A percentile compares a stretch with the other conserved stretches of the same genome.
Evolutionary conservation across 2,113 vertebrate species (phyloP).

Genomic region (Psilopsiagon aymara): DNA sequence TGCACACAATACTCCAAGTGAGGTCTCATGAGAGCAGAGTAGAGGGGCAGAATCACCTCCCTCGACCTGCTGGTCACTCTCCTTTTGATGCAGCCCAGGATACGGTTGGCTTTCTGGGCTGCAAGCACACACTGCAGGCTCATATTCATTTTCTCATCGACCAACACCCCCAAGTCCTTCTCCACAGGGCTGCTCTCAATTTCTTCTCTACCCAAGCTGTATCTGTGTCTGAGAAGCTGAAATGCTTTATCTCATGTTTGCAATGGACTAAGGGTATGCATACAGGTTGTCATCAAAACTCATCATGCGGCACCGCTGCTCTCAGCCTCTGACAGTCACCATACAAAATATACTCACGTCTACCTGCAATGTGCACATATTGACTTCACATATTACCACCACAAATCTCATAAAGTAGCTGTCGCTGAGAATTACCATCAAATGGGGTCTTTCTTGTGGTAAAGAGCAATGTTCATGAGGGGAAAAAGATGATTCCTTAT

Average conservation of each 20-base stretch:
- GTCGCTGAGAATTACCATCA: slow-evolving; percentile 8
- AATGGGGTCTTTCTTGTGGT: background rate
- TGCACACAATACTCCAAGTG: too few relatives aligned
- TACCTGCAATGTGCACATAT: background rate
- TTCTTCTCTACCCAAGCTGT: too few relatives aligned
- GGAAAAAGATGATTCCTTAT: background rate
- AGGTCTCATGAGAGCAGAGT: too few relatives aligned
- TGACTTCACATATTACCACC: background rate
- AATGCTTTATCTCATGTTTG: background rate
- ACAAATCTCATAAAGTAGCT: slow-evolving; percentile 8
- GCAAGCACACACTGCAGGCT: too few relatives aligned
- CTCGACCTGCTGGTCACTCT: too few relatives aligned
- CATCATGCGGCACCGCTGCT: background rate
- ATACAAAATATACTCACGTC: background rate
- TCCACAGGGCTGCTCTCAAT: too few relatives aligned
- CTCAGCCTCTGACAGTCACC: background rate
- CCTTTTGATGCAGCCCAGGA: too few relatives aligned
- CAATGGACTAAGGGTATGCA: background rate
- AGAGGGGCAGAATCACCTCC: too few relatives aligned
- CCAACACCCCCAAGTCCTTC: too few relatives aligned
- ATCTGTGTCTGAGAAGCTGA: background rate
- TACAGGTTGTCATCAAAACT: background rate
- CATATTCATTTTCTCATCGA: too few relatives aligned
- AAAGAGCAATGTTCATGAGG: background rate
- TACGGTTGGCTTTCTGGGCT: too few relatives aligned